Evolutionary conservation across 2,113 vertebrate genomes (phyloP), one percentile per base, ranked within the genome.

Genomic region (Corythornis vintsioides): DNA sequence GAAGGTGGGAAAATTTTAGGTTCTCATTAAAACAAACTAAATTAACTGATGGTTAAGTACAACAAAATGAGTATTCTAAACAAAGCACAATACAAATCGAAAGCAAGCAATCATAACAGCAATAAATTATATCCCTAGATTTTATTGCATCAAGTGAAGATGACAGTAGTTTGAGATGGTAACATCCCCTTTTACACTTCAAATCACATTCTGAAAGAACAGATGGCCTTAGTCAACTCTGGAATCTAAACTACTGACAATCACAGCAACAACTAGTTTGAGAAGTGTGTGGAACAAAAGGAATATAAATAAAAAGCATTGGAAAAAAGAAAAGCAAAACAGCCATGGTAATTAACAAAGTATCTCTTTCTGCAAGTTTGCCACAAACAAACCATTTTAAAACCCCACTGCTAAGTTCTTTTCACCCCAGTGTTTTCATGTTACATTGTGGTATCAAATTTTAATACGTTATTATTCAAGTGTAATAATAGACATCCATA

Each of bases 1-100:
- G 72, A 77, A 80, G 86, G 75, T 43, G 64, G 92, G 75, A 78
- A 73, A 90, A 83, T 71, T 93, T 82, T 89, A 96, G 76, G n/a
- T 84, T 93, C 61, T 73, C 70, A 74, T 52, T 73, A 84, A 91
- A 94, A 71, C 66, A 55, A 70, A 95, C 42, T 33, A 63, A 85
- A 0, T 33, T 87, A 89, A 72, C 33, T 64, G 59, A 84, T 24
- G 25, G 72, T 77, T 90, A 92, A 87, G 19, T 71, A 73, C 20
- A 89, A 63, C 25, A 75, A 89, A 81, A 50, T 45, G 61, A 89
- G 40, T 50, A 91, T 65, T 35, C 80, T 16, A 83, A 83, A 95
- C 85, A 88, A 57, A 92, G 43, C 52, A 56, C 26, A 85, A 77
- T 77, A 91, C 67, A 96, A 95, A 93, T 56, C 17, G 6, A 86